Evolutionary conservation across 2,888 invertebrate species (phyloP).

Genomic region (Hyposoter dolosus): DNA sequence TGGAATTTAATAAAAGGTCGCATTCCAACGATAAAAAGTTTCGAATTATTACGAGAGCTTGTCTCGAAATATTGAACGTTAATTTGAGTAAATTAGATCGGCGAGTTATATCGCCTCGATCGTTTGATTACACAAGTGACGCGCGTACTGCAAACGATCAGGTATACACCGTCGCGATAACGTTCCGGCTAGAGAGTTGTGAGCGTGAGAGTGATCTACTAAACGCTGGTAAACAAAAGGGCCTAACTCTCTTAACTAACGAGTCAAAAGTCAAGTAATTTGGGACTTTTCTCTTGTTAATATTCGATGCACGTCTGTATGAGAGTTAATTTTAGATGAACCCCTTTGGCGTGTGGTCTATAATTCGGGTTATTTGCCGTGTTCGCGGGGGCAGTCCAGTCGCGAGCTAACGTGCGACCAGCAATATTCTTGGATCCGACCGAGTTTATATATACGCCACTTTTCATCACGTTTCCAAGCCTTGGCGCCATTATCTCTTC

Average conservation of each 20-base stretch:
- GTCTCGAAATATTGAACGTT: slow-evolving; percentile 7
- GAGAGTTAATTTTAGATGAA: slow-evolving; percentile 58
- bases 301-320: not conserved
- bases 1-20: not conserved
- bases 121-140: not conserved
- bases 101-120: not conserved
- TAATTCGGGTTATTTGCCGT: slow-evolving; percentile 55
- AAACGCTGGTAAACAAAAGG: slow-evolving; percentile 8
- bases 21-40: not conserved
- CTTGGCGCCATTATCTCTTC: slow-evolving; percentile 53
- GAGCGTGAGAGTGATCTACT: slow-evolving; percentile 10
- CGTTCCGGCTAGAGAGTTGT: not conserved
- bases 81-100: not conserved
- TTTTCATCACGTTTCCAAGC: slow-evolving; percentile 18
- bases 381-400: slow-evolving; percentile 40
- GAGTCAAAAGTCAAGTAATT: not conserved
- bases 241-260: not conserved
- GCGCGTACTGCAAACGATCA: slow-evolving; percentile 23
- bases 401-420: slow-evolving; percentile 34
- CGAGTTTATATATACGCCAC: slow-evolving; percentile 40
- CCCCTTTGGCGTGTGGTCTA: slow-evolving; percentile 23
- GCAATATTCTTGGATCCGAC: slow-evolving; percentile 11
- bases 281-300: not conserved
- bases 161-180: slow-evolving; percentile 41
- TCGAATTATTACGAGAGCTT: not conserved